Base-by-base conservation (phyloP, 2,888 invertebrate genomes). In the Salticus scenicus region DNA sequence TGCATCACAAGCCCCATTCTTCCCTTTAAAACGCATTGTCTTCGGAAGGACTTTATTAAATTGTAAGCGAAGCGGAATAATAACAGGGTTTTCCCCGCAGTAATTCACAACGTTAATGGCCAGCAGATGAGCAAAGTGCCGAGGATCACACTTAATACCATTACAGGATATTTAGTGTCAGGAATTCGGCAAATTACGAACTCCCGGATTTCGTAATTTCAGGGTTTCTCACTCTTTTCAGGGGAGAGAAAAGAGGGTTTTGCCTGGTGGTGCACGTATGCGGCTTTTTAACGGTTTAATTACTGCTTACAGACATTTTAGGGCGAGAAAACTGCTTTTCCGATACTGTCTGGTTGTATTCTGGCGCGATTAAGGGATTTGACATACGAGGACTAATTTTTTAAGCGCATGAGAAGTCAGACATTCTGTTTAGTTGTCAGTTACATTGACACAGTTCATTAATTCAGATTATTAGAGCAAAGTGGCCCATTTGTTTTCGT, bases 161-260 rank as follows among this genome's bases (percentile, higher is more conserved):
- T 85, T 85, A 85, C 70, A n/a, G 74, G 70, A 75, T 79, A 85
- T 85, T 85, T 85, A 85, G 78, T 85, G 84, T 85, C 84, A 79
- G 74, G 74, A 85, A 70, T 74, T 79, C 74, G 41, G 64, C 70
- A 79, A 79, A 85, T 85, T 85, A 85, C 64, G 31, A 70, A 74
- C 70, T 74, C 47, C 72, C n/a, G 27, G 41, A 74, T 74, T 71
- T 67, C 41, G 64, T 74, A 73, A 84, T 84, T 84, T 78, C 72
- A 37, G 74, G 64, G 63, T 74, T 67, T 70, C 28, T 17, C 70
- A 42, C 70, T 28, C 66, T 31, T 66, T 66, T 66, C 12, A 31
- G 33, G 20, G n/a, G 67, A 57, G n/a, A n/a, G n/a, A 10, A 17
- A 47, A 47, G 42, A 17, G 17, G 28, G 27, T 14, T 12, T 30